Base-by-base conservation (phyloP, 2,888 invertebrate genomes). In the Coelinius sp. region DNA sequence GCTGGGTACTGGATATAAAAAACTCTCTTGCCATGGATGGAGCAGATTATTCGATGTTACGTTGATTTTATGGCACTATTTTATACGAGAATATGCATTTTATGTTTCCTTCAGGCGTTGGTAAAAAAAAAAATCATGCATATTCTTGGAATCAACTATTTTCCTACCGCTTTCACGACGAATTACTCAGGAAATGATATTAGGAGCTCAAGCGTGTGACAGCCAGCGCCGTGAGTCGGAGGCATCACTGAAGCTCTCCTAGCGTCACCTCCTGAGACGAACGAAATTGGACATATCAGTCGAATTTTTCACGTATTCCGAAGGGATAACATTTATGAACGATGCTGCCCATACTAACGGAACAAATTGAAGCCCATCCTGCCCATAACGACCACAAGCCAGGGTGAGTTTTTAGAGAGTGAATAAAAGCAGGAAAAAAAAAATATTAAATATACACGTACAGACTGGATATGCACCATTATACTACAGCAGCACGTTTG, bases 91-190 rank as follows among this genome's bases (percentile, higher is more conserved):
- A 35, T 14, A 10, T 35, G 31, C 17, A 59, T 14, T 63, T 64
- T 64, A 14, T 17, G n/a, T 44, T 35, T 52, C 79, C 80, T 79
- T 79, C 79, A 76, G 74, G 63, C 62, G 65, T 68, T 68, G 73
- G 75, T n/a, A n/a, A n/a, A n/a, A 78, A 78, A 77, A 77, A 80
- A 76, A 77, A 31, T 56, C 68, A 63, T 25, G 52, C 7, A 20
- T 31, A 35, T 59, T 17, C 31, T 31, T 5, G 59, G 22, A 59
- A 59, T 31, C 8, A 59, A 31, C 14, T 59, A 31, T 59, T 31
- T 59, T 14, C 12, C 35, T 0, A 17, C 6, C 12, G 17, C 8
- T 59, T 59, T 17, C 8, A 10, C 35, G 8, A 17, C 14, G 27
- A 35, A 20, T 35, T 59, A 35, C 31, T 17, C 14, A 8, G 31